phyloP scores from a whole-genome alignment of 2,113 vertebrate species.

The Ptilonorhynchus violaceus region DNA sequence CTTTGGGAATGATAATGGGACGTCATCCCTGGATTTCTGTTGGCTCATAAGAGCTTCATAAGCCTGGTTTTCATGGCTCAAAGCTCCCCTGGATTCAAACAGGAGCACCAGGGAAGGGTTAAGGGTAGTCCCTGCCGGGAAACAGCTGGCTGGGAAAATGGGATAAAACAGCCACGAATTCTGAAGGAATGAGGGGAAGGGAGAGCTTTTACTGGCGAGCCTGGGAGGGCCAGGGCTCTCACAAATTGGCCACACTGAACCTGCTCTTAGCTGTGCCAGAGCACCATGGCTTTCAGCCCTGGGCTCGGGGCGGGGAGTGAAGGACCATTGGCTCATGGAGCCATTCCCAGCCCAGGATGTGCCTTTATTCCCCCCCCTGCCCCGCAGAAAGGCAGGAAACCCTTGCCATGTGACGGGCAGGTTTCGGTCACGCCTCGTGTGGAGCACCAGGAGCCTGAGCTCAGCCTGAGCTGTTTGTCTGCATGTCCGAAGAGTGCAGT shows the following conservation, averaged over 20 bases:
- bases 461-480: fast-evolving
- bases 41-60: neutral
- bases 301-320: neutral
- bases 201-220: neutral
- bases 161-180: fast-evolving
- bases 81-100: neutral
- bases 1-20: neutral
- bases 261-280: neutral
- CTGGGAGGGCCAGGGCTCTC: fast-evolving
- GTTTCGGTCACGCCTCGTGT: fast-evolving
- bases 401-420: neutral
- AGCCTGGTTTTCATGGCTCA: neutral
- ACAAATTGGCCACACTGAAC: fast-evolving
- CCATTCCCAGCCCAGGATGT: neutral
- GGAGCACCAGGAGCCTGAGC: neutral
- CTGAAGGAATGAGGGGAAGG: neutral
- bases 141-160: neutral
- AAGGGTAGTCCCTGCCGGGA: neutral
- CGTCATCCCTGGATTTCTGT: fast-evolving
- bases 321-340: neutral
- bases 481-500: neutral
- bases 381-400: neutral
- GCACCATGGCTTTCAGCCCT: neutral
- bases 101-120: fast-evolving
- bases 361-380: neutral